Conservation (phyloP, 2,113 vertebrate species). For the Chloropsis hardwickii region DNA sequence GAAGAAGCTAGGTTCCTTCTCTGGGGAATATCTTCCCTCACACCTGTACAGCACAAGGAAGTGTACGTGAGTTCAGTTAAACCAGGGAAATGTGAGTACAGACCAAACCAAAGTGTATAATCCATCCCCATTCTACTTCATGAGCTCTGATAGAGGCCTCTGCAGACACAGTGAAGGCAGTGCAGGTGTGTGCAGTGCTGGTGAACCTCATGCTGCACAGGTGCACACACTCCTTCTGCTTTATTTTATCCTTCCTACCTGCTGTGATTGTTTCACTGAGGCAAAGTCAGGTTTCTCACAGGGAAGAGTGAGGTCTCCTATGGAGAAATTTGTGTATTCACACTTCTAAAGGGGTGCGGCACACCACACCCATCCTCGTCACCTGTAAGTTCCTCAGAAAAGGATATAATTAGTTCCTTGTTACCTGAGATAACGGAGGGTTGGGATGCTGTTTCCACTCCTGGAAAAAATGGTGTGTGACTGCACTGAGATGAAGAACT, state of each 20-base stretch:
- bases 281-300: neutral
- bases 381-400: neutral
- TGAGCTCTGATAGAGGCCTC: neutral
- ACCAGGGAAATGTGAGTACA: neutral
- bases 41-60: accelerated
- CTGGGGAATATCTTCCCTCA: neutral
- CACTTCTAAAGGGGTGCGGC: neutral
- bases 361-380: neutral
- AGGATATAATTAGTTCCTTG: neutral
- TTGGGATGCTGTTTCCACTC: neutral
- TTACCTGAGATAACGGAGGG: accelerated
- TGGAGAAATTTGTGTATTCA: neutral
- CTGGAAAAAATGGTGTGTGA: neutral
- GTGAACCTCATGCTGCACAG: neutral
- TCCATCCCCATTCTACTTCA: neutral
- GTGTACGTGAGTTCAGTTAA: neutral
- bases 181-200: neutral
- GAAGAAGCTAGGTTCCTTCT: neutral
- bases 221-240: neutral
- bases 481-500: neutral
- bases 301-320: neutral
- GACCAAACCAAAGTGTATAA: neutral
- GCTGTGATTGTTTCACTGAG: neutral
- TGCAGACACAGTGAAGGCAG: neutral
- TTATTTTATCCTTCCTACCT: neutral